A percentile compares a stretch with the other conserved stretches of the same genome.
Conservation (phyloP, 2,113 vertebrate genomes). For the Cisticola juncidis region DNA sequence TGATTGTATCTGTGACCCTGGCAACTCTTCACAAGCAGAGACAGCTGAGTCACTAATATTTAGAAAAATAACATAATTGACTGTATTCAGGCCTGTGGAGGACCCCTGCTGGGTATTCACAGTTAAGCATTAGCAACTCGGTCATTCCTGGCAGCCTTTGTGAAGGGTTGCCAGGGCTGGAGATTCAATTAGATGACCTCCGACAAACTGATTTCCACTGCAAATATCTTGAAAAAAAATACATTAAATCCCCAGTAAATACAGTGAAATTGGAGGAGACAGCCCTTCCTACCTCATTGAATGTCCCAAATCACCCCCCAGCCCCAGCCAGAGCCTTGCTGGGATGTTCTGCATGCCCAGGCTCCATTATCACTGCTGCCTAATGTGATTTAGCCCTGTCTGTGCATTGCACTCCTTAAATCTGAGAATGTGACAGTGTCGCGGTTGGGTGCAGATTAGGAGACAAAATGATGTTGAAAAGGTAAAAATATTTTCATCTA, state of each 20-base stretch:
- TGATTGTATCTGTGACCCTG: constrained; percentile 68
- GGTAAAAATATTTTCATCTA: constrained; percentile 6
- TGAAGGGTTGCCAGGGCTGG: constrained; percentile 55
- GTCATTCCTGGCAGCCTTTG: constrained; percentile 66
- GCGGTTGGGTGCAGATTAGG: constrained; percentile 16
- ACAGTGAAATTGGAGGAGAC: constrained; percentile 61
- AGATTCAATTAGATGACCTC: constrained; percentile 67
- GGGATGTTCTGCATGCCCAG: neutral
- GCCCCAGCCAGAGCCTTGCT: neutral
- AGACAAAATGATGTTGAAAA: constrained; percentile 48
- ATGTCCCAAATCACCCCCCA: neutral
- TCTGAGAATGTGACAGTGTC: constrained; percentile 16
- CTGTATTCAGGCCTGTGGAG: constrained; percentile 65
- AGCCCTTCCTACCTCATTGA: constrained; percentile 48
- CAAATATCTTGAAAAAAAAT: constrained; percentile 33
- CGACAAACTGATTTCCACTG: constrained; percentile 51
- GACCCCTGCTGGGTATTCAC: constrained; percentile 65
- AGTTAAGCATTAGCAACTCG: constrained; percentile 66
- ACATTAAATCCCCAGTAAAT: constrained; percentile 41
- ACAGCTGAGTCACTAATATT: constrained; percentile 77
- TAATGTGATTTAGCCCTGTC: constrained; percentile 33
- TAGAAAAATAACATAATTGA: constrained; percentile 74
- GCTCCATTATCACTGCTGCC: neutral
- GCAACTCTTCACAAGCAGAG: constrained; percentile 69
- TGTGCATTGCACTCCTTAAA: neutral